Evolutionary conservation across 2,797 vertebrate genomes (phyloP).

Genomic region (Helostoma temminkii): DNA sequence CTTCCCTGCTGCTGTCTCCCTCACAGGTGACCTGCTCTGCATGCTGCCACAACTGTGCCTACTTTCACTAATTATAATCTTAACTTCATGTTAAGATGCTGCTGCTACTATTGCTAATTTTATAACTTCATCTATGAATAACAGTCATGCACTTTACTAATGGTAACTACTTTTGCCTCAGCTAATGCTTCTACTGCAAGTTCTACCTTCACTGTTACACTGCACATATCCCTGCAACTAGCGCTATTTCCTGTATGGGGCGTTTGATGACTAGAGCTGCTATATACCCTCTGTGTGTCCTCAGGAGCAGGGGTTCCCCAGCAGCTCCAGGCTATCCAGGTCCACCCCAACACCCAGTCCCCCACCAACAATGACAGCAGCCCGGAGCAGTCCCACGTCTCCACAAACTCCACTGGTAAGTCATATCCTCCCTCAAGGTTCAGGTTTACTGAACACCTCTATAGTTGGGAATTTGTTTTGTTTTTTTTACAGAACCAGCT

Average conservation of each 20-base stretch:
- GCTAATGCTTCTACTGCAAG: not conserved
- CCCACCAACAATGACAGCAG: conserved; percentile 91
- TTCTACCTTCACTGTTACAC: not conserved
- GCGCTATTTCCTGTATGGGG: not conserved
- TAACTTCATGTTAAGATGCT: conserved; percentile 3
- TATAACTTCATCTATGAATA: conserved; percentile 22
- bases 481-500: too few species aligned
- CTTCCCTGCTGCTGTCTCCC: conserved; percentile 86
- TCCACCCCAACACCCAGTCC: conserved; percentile 91
- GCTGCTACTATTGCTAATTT: conserved; percentile 15
- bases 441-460: too few species aligned
- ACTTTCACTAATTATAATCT: conserved; percentile 24
- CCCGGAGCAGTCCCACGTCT: conserved; percentile 93
- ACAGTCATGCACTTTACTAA: conserved; percentile 9
- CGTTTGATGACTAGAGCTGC: conserved; percentile 31
- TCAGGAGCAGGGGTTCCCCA: conserved; percentile 92
- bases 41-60: conserved; percentile 48
- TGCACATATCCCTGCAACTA: not conserved
- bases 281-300: conserved; percentile 49
- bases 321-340: conserved; percentile 97
- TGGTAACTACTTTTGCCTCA: not conserved
- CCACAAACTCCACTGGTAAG: conserved; percentile 93
- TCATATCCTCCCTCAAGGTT: not conserved
- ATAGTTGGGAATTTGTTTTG: too few species aligned
- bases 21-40: conserved; percentile 83